Evolutionary conservation across 2,113 vertebrate genomes (phyloP).

Genomic region (Uria aalge): DNA sequence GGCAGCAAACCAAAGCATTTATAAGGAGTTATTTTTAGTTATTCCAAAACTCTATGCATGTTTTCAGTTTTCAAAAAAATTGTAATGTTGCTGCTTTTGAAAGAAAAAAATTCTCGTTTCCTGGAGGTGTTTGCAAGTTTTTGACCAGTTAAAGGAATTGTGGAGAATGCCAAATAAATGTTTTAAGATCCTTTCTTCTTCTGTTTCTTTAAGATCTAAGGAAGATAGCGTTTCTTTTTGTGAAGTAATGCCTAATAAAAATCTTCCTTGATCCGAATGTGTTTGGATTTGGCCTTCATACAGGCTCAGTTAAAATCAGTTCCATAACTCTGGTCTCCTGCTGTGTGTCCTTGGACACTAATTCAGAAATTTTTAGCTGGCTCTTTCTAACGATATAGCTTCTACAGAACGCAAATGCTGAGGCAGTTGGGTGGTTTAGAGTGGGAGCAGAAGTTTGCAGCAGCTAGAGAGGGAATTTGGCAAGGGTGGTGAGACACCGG

Average conservation of each 20-base stretch:
- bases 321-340: accelerated
- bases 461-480: not conserved
- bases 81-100: not conserved
- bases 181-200: not conserved
- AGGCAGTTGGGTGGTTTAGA: too few relatives aligned
- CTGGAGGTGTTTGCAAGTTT: not conserved
- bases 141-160: not conserved
- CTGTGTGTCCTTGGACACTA: accelerated
- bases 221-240: not conserved
- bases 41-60: accelerated
- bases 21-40: not conserved
- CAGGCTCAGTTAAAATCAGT: not conserved
- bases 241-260: not conserved
- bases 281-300: not conserved
- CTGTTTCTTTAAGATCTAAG: not conserved
- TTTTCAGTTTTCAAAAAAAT: not conserved
- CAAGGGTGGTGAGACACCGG: too few relatives aligned
- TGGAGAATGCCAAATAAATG: not conserved
- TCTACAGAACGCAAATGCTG: too few relatives aligned
- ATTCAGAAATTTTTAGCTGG: not conserved
- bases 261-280: not conserved
- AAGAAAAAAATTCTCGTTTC: not conserved
- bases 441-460: not conserved
- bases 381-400: not conserved
- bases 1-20: not conserved